Evolutionary conservation across 2,797 vertebrate species (phyloP), one percentile per base, ranked within the genome.

Genomic region (Anabas testudineus): DNA sequence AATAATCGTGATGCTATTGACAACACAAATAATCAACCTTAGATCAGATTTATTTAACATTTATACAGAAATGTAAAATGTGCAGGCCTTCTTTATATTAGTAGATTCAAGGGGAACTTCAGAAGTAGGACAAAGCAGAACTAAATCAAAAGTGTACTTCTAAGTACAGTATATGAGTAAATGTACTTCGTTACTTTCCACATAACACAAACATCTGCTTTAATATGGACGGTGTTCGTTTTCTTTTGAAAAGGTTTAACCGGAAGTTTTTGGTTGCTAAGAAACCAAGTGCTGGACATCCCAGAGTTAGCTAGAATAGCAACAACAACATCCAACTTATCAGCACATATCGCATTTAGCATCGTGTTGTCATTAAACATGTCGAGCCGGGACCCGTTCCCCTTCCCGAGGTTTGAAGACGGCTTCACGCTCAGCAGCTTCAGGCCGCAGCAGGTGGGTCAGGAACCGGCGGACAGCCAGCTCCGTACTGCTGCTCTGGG

Each of bases 351-450:
- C 10, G 42, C 39, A 14, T 10, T 0, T 2, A 21, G 7, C 19
- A 47, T 7, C 0, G 18, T 36, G 26, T 19, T n/a, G 5, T 18
- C 36, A 14, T 16, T 58, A 0, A 76, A 57, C 0, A 90, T 89
- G 87, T 85, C 87, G 2, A 61, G 80, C 9, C 85, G 93, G 64
- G 87, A 96, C 58, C 89, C 94, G 39, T 94, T 91, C 55, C 80
- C 92, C 3, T 87, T 73, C 24, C 81, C 88, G 0, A 72, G 76
- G 61, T 67, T 75, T 42, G 93, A 94, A 74, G 94, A 93, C 39
- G 87, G 88, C 66, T 62, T 87, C 30, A 83, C 80, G n/a, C 88
- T 88, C 34, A 64, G 72, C 36, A 92, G 92, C 32, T 85, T 67
- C 71, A 74, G 58, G 47, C 64, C 60, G 45, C 64, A 74, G n/a